A percentile compares a stretch with the other conserved stretches of the same genome.
Conservation (phyloP, 2,888 invertebrate genomes). For the Shargacucullia verbasci region DNA sequence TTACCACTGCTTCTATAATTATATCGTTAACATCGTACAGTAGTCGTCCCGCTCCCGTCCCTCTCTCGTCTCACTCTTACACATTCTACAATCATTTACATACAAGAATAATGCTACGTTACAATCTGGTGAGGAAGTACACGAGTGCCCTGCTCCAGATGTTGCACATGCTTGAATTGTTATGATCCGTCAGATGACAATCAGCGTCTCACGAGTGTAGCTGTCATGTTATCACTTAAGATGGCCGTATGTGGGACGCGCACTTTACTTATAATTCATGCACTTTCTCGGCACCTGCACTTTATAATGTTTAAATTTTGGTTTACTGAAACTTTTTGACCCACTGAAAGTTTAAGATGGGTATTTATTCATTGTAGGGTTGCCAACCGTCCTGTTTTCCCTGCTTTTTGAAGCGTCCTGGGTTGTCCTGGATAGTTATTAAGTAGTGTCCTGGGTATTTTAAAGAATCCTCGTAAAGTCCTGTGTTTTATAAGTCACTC, state of each 20-base stretch:
- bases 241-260: too few species aligned
- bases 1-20: constrained; percentile 11
- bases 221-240: too few species aligned
- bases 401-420: too few species aligned
- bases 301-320: too few species aligned
- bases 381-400: too few species aligned
- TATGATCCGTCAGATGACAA: neutral
- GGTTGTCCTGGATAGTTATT: too few species aligned
- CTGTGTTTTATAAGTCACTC: too few species aligned
- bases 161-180: neutral
- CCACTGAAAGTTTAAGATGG: too few species aligned
- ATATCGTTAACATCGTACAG: neutral
- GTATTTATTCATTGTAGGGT: too few species aligned
- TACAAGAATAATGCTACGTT: neutral
- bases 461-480: too few species aligned
- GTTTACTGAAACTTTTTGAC: too few species aligned
- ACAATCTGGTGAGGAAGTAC: neutral
- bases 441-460: too few species aligned
- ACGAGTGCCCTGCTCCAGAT: neutral
- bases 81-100: neutral
- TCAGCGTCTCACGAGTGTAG: neutral
- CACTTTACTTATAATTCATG: neutral
- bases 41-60: neutral
- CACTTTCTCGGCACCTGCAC: neutral
- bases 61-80: neutral